Percentiles rank a stretch among this genome's conserved stretches.
Evolutionary conservation across 2,888 invertebrate species (phyloP).

Genomic region (Cremastobaeus sp.): DNA sequence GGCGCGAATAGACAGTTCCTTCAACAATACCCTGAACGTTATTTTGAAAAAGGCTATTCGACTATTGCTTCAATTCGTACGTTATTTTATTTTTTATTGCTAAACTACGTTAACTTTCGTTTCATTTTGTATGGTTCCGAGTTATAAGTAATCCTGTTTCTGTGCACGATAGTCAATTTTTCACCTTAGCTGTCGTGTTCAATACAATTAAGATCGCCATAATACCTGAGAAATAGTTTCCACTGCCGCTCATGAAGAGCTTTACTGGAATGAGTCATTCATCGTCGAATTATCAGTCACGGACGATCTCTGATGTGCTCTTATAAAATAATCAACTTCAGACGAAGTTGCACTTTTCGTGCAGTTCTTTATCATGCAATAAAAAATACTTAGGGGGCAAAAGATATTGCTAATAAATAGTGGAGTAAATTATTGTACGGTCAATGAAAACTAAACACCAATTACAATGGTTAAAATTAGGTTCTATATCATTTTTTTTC

Average conservation of each 20-base stretch:
- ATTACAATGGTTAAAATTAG: background rate
- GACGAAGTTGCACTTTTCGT: constrained; percentile 18
- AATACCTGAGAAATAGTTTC: constrained; percentile 39
- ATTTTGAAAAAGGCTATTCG: constrained; percentile 9
- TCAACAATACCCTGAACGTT: background rate
- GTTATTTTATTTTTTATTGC: constrained; percentile 26
- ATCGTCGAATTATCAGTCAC: constrained; percentile 44
- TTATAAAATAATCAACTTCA: constrained; percentile 38
- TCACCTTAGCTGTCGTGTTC: constrained; percentile 50
- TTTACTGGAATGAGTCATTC: constrained; percentile 49
- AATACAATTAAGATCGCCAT: constrained; percentile 51
- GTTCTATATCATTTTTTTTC: too few species aligned
- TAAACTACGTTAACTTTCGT: constrained; percentile 27
- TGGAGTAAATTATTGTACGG: background rate
- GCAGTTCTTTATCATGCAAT: constrained; percentile 13
- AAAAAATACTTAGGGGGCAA: too few species aligned
- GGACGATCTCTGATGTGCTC: constrained; percentile 26
- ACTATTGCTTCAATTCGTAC: constrained; percentile 8
- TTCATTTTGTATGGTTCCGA: constrained; percentile 22
- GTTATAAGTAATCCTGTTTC: constrained; percentile 35
- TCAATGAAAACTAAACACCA: background rate
- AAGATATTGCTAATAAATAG: constrained; percentile 14
- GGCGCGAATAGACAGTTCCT: too few species aligned
- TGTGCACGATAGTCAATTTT: constrained; percentile 48
- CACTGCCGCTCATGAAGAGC: constrained; percentile 39